These are phyloP conservation scores for Habropoda laboriosa DNA, from an alignment of 1,140 invertebrate genomes.

Conservation along the genomic window DNA sequence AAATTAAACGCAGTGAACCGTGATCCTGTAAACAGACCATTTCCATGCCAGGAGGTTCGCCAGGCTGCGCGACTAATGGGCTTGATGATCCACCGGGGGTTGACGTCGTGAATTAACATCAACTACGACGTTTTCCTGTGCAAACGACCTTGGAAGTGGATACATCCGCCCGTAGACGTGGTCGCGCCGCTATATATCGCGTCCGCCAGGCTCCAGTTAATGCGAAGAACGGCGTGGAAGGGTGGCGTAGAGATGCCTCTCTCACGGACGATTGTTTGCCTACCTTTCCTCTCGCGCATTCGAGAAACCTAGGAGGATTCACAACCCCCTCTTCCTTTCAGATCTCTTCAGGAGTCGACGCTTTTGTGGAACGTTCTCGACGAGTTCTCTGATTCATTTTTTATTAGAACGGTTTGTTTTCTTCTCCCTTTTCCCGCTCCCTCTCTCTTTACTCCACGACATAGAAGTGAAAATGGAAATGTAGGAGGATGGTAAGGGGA, in stretches of 20 bases:
- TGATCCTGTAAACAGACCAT: conserved; percentile 72
- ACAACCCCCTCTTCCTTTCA: too few relatives aligned
- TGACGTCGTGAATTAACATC: conserved; percentile 67
- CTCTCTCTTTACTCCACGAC: too few relatives aligned
- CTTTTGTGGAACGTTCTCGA: too few relatives aligned
- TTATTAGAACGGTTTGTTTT: too few relatives aligned
- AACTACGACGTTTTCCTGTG: conserved; percentile 61
- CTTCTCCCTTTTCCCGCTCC: too few relatives aligned
- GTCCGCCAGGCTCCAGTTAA: neutral
- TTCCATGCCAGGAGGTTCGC: conserved; percentile 64
- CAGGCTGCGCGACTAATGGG: conserved; percentile 67
- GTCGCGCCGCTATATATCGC: conserved; percentile 18
- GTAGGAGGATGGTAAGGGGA: too few relatives aligned
- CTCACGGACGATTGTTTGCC: conserved; percentile 48
- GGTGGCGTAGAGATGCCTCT: neutral
- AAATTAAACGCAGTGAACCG: conserved; percentile 66
- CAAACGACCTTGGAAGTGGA: conserved; percentile 61
- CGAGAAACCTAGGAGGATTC: neutral
- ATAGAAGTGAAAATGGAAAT: too few relatives aligned
- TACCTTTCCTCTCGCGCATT: conserved; percentile 40
- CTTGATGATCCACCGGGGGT: conserved; percentile 67
- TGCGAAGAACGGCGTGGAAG: neutral
- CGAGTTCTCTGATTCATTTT: too few relatives aligned
- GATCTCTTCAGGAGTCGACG: too few relatives aligned
- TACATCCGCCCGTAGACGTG: conserved; percentile 50